Evolutionary conservation across 1,140 invertebrate genomes (phyloP).

Genomic region (Oedothorax gibbosus): DNA sequence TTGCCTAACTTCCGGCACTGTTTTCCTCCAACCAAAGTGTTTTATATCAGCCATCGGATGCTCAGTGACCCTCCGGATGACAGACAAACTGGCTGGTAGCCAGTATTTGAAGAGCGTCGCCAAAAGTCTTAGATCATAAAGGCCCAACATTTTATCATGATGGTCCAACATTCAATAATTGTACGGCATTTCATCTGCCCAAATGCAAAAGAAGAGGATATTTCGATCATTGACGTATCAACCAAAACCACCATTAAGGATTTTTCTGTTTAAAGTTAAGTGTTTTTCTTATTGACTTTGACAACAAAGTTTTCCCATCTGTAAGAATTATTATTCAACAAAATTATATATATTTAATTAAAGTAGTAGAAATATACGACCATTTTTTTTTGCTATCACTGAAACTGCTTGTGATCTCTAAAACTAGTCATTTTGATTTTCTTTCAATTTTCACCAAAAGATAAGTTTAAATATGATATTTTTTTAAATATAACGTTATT

Average conservation of each 20-base stretch:
- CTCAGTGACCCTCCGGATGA: neutral
- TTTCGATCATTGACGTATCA: neutral
- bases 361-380: no score
- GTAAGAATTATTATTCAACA: neutral
- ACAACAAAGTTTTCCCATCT: neutral
- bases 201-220: neutral
- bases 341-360: no score
- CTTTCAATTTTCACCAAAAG: no score
- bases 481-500: no score
- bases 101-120: conserved; percentile 33
- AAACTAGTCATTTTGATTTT: no score
- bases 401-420: no score
- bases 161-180: neutral
- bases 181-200: neutral
- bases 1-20: neutral
- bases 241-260: no score
- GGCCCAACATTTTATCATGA: neutral
- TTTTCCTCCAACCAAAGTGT: neutral
- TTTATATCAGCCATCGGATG: neutral
- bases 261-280: no score
- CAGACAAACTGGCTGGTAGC: conserved; percentile 29
- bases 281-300: neutral
- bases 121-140: conserved; percentile 8
- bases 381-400: no score
- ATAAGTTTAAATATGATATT: no score